Evolutionary conservation across 1,140 invertebrate species (phyloP), one percentile per base, ranked within the genome.

Genomic region (Drosophila tropicalis): DNA sequence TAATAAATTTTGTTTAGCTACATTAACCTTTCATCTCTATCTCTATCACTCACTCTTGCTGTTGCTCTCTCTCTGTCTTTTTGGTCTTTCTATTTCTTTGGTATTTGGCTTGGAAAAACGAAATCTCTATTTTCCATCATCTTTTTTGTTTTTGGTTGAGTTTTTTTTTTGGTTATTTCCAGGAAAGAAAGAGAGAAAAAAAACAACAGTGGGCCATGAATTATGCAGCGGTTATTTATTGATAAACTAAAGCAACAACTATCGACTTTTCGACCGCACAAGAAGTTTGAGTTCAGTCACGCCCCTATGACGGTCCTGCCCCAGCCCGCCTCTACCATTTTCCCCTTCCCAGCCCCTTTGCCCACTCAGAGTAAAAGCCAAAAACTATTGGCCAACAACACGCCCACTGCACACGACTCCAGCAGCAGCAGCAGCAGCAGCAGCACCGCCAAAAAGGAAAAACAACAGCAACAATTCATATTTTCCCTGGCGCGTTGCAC

Each of bases 401-500:
- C 54, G 64, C 64, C 64, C 36, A 36, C 64, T 34, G 54, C 13
- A 62, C 61, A 62, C 64, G 36, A 66, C 7, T 41, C 36, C 63
- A 34, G 34, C 19, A 3, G 19, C 22, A 10, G 29, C 32, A 40
- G 54, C 63, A 34, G 34, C 19, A 3, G 19, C 22, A 10, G 29
- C 32, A 40, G 41, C 44, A 34, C 62, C 12, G 19, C 19, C 15
- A 5, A 3, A 39, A 15, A 60, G 44, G 51, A 54, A 72, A 40
- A 55, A 56, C 15, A 72, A 44, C 22, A 17, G 67, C 62, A 76
- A 74, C 64, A 74, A 74, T 76, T 74, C 71, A 76, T 73, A 68
- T 74, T 76, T 76, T 68, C 54, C 74, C 58, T 62, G 71, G 64
- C 73, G 64, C 73, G 63, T 51, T 73, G 73, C 71, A 74, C 56